Percentiles rank a stretch among this genome's conserved stretches.
Conservation (phyloP, 1,140 invertebrate species). For the Hyles euphorbiae region DNA sequence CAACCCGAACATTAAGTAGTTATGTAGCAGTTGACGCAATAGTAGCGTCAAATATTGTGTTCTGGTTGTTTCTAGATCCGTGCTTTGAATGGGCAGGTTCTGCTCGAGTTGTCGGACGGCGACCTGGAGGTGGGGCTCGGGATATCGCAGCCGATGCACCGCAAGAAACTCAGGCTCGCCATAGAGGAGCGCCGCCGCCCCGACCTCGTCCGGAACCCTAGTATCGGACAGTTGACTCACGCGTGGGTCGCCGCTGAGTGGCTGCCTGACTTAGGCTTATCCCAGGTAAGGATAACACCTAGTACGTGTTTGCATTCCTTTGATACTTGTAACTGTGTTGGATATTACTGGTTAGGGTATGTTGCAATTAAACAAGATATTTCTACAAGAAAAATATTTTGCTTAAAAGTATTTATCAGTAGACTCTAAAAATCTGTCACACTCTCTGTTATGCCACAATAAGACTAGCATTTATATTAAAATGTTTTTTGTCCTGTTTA, state of each 20-base stretch:
- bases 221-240: constrained; percentile 89
- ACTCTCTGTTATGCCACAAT: too few relatives aligned
- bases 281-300: constrained; percentile 75
- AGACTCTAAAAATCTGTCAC: too few relatives aligned
- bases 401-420: too few relatives aligned
- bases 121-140: constrained; percentile 92
- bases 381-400: too few relatives aligned
- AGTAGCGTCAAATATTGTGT: constrained; percentile 74
- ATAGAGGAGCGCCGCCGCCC: constrained; percentile 94
- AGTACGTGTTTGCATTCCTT: too few relatives aligned
- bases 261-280: constrained; percentile 92
- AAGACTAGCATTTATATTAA: too few relatives aligned
- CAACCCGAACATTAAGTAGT: constrained; percentile 17
- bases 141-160: constrained; percentile 92
- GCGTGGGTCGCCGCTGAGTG: constrained; percentile 95
- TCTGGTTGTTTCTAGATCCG: constrained; percentile 77
- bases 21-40: constrained; percentile 52
- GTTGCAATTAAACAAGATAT: too few relatives aligned
- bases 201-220: constrained; percentile 88
- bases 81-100: constrained; percentile 83
- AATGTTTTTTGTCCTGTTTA: too few relatives aligned
- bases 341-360: too few relatives aligned
- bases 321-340: too few relatives aligned
- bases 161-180: constrained; percentile 93
- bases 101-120: constrained; percentile 91